Evolutionary conservation across 2,888 invertebrate genomes (phyloP).

Genomic region (Cryptophagus acutangulus): DNA sequence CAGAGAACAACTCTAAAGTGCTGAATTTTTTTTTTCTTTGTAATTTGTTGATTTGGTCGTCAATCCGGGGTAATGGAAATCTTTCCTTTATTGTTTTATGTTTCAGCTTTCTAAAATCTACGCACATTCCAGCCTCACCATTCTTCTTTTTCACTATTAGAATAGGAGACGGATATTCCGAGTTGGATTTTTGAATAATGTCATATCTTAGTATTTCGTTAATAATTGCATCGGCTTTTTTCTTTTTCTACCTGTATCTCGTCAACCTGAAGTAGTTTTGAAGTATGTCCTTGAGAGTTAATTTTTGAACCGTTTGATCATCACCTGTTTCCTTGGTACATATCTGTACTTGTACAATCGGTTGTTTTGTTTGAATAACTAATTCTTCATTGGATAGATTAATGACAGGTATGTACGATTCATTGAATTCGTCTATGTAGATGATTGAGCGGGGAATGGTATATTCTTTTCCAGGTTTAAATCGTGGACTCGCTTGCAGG

Average conservation of each 20-base stretch:
- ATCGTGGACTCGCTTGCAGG: not conserved
- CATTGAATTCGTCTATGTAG: not conserved
- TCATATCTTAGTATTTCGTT: constrained; percentile 1
- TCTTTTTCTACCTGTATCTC: constrained; percentile 9
- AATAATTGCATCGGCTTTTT: too few relatives aligned
- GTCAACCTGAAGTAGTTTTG: not conserved
- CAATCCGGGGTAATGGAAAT: constrained; percentile 35
- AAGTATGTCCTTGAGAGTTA: not conserved
- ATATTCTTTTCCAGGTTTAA: not conserved
- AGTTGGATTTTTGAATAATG: not conserved
- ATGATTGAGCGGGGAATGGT: not conserved
- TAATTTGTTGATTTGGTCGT: constrained; percentile 33
- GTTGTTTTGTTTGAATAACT: not conserved
- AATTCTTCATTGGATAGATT: not conserved
- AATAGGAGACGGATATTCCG: constrained; percentile 15
- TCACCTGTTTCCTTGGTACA: not conserved
- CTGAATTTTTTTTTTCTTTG: constrained; percentile 29
- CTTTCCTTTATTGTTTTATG: constrained; percentile 30
- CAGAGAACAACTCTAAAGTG: constrained; percentile 31
- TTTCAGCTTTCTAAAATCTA: constrained; percentile 36
- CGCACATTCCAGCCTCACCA: constrained; percentile 26
- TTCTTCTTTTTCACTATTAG: constrained; percentile 22
- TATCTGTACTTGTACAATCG: not conserved
- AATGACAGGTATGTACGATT: not conserved
- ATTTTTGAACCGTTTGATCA: not conserved